These are phyloP conservation scores for Pseudolycoriella hygida DNA, from an alignment of 2,888 invertebrate species.

Conservation along the genomic window DNA sequence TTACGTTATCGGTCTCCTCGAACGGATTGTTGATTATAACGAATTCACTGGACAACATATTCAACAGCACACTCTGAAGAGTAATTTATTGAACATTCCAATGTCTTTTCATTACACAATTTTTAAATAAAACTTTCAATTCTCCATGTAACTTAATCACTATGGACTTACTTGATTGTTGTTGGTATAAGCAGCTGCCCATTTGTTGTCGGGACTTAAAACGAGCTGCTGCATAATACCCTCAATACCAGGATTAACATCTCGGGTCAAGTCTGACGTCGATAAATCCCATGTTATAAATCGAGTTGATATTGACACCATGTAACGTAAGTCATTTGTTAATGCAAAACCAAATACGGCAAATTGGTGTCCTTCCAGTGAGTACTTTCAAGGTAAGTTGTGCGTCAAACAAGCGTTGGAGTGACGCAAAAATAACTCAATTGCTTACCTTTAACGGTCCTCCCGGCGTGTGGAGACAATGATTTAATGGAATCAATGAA, in stretches of 20 bases:
- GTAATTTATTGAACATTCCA: too few relatives aligned
- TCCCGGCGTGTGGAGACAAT: constrained; percentile 96
- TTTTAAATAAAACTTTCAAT: too few relatives aligned
- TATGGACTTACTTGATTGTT: constrained; percentile 63
- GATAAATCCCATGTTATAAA: constrained; percentile 95
- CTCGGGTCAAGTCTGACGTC: constrained; percentile 85
- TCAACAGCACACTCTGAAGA: constrained; percentile 64
- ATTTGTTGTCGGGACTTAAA: constrained; percentile 87
- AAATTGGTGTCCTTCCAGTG: constrained; percentile 94
- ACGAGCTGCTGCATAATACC: constrained; percentile 92
- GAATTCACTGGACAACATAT: constrained; percentile 88
- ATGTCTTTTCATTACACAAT: too few relatives aligned
- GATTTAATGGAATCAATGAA: constrained; percentile 80
- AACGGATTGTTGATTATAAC: constrained; percentile 72
- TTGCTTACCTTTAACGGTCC: constrained; percentile 74
- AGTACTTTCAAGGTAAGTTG: constrained; percentile 45
- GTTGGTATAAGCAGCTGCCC: constrained; percentile 89
- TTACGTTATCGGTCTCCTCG: constrained; percentile 43
- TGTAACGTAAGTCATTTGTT: constrained; percentile 77
- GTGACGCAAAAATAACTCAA: background rate
- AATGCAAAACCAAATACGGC: constrained; percentile 86
- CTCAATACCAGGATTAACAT: constrained; percentile 82
- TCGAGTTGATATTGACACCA: constrained; percentile 90
- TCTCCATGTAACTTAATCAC: too few relatives aligned
- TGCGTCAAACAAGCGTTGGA: background rate